Conservation (phyloP, 1,140 invertebrate genomes). For the Phenacoccus solenopsis region DNA sequence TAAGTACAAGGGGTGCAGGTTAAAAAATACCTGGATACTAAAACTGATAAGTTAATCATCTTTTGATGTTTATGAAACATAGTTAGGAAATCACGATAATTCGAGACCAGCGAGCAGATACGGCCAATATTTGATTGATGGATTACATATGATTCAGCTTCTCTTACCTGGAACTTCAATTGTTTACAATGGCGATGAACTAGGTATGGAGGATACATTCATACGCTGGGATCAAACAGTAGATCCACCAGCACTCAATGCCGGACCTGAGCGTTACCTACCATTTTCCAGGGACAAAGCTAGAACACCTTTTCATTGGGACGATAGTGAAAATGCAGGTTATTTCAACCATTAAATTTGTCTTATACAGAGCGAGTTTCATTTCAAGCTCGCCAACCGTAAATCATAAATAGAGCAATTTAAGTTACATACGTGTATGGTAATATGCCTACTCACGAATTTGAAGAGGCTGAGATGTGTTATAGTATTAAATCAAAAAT, state of each 20-base stretch:
- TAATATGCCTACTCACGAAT: too few species aligned
- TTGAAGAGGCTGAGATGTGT: too few species aligned
- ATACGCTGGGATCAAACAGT: conserved; percentile 41
- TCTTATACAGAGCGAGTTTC: too few species aligned
- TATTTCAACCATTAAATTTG: too few species aligned
- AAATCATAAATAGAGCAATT: too few species aligned
- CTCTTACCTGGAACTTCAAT: conserved; percentile 59
- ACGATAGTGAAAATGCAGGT: conserved; percentile 43
- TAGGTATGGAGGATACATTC: conserved; percentile 54
- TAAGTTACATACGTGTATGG: too few species aligned
- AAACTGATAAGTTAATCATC: too few species aligned
- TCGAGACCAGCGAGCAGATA: conserved; percentile 48
- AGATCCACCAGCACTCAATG: conserved; percentile 33
- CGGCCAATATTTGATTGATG: conserved; percentile 48
- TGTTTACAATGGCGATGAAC: conserved; percentile 65
- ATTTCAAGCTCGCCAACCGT: too few species aligned
- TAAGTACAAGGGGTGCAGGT: background rate
- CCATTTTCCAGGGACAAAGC: conserved; percentile 46
- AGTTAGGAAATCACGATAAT: conserved; percentile 66
- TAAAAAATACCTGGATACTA: background rate
- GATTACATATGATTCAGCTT: conserved; percentile 57
- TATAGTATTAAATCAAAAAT: too few species aligned
- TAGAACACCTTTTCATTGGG: conserved; percentile 64
- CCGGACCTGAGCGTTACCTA: conserved; percentile 38
- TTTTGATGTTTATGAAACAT: background rate